Base-by-base conservation (phyloP, 2,888 invertebrate genomes). In the Steromphala cineraria region DNA sequence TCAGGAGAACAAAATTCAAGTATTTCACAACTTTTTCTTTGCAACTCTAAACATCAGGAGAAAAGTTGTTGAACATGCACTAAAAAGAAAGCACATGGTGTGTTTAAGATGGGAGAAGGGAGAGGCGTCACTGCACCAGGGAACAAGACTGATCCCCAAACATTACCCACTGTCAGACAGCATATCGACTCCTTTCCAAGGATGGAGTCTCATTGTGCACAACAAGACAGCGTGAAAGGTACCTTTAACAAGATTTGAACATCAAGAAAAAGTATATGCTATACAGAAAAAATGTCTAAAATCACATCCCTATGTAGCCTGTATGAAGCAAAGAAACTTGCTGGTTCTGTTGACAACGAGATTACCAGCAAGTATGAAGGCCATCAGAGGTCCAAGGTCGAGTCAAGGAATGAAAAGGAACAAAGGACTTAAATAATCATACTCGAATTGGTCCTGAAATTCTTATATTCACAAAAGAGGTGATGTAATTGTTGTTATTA, bases 181-280 rank as follows among this genome's bases (percentile, higher is more conserved):
- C 85, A 83, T 75, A 84, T 84, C n/a, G 78, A 82, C 21, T 85
- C 83, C 13, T 85, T 85, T 75, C 81, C 82, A 19, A 71, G 53
- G 36, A 81, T 85, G 21, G 83, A 82, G 21, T 53, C 71, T 10
- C 83, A 83, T 55, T 85, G 83, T 76, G 56, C 75, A 24, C 52
- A 83, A 75, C 79, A 82, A 75, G 55, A 79, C 15, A 76, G 81
- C 19, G 81, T 75, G 7, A 78, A 80, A 21, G 80, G 55, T 82
- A 77, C 55, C 74, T 85, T n/a, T 77, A 13, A 55, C 75, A n/a
- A 36, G 81, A 79, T 13, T 67, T 82, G 7, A 84, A 81, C 21
- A 67, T 80, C n/a, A 24, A 52, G 46, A 81, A 55, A 79, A 82
- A 81, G 81, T 82, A 81, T 36, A 74, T 80, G 24, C 55, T 80